phyloP scores from a whole-genome alignment of 2,888 invertebrate genomes.

The Branchinecta sandiegonensis region DNA sequence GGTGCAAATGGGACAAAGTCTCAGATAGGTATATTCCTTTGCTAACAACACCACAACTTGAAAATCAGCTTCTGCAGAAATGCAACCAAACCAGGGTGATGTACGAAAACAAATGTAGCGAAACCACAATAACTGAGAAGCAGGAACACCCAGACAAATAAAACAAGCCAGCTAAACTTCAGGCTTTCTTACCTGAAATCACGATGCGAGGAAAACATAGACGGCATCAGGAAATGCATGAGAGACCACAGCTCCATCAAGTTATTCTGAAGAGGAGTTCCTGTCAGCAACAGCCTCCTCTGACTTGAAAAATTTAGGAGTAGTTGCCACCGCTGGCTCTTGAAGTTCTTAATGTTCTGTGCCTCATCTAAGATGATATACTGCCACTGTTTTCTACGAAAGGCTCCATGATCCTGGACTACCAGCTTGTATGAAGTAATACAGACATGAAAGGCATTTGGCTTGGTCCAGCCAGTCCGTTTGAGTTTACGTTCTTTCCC shows the following conservation, averaged over 20 bases:
- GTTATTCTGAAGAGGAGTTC: conserved; percentile 90
- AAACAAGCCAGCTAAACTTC: too few species aligned
- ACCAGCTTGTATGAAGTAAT: conserved; percentile 96
- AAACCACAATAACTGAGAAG: too few species aligned
- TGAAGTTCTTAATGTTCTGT: conserved; percentile 98
- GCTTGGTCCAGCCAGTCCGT: conserved; percentile 86
- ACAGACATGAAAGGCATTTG: conserved; percentile 94
- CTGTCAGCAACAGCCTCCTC: conserved; percentile 73
- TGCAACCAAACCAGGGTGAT: too few species aligned
- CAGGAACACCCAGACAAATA: too few species aligned
- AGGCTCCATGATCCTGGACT: conserved; percentile 95
- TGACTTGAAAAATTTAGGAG: conserved; percentile 85
- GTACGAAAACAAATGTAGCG: too few species aligned
- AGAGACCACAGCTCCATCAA: conserved; percentile 94
- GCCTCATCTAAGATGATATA: conserved; percentile 96
- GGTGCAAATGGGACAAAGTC: too few species aligned
- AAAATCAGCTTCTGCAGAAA: too few species aligned
- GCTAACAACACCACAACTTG: too few species aligned
- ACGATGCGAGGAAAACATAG: conserved; percentile 85
- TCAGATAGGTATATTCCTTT: too few species aligned
- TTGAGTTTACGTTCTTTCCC: conserved; percentile 87
- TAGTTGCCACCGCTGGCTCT: conserved; percentile 96
- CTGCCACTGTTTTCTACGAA: conserved; percentile 93
- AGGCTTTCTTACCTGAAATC: conserved; percentile 47
- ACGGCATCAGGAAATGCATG: conserved; percentile 97